phyloP scores from a whole-genome alignment of 2,113 vertebrate genomes.

The Megaptera novaeangliae region DNA sequence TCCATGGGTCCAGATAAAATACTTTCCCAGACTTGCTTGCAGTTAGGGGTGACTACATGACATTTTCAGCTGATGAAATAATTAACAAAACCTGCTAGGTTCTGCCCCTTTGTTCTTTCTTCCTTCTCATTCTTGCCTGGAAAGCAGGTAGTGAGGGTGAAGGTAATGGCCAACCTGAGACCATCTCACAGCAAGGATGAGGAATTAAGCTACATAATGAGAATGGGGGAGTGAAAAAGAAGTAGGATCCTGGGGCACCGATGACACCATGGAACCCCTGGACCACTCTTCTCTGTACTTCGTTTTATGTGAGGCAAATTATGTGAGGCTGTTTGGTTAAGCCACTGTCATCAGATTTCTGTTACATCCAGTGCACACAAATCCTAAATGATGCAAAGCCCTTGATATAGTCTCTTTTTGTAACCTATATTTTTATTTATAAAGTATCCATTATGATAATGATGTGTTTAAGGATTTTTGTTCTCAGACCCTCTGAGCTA shows the following conservation, averaged over 20 bases:
- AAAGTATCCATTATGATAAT: background rate
- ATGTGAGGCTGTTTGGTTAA: background rate
- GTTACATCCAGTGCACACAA: background rate
- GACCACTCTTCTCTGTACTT: background rate
- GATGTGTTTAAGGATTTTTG: background rate
- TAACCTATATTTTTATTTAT: background rate
- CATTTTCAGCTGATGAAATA: slow-evolving; percentile 19
- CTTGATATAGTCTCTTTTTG: background rate
- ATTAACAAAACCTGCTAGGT: background rate
- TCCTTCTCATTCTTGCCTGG: background rate
- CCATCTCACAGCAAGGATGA: background rate
- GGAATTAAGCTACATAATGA: background rate
- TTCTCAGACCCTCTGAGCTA: background rate
- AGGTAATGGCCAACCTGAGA: background rate
- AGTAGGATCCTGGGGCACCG: background rate
- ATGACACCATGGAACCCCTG: background rate
- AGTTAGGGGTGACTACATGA: background rate
- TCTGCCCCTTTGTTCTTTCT: background rate
- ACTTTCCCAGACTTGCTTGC: background rate
- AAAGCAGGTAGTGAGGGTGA: background rate
- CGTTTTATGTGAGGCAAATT: background rate
- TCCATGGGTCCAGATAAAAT: background rate
- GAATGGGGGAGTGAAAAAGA: background rate
- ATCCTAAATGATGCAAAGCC: background rate
- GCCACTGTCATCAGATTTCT: background rate